Percentiles rank a stretch among this genome's conserved stretches.
phyloP scores from a whole-genome alignment of 2,797 vertebrate species.

The Diplodus sargus region DNA sequence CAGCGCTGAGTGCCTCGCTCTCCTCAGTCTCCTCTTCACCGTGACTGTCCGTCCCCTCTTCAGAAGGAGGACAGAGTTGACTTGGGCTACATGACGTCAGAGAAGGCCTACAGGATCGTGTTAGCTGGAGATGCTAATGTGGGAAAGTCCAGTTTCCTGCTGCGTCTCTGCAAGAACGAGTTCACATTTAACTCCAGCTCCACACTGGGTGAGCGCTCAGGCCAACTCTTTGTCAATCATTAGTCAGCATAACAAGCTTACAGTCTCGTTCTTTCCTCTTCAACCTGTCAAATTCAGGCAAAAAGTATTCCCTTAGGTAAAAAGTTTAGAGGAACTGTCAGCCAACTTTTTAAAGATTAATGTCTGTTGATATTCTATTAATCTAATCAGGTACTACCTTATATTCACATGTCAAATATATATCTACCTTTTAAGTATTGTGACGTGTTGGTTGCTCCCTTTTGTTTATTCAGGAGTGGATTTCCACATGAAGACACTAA shows the following conservation, averaged over 20 bases:
- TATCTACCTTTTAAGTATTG: not conserved
- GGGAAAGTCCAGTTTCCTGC: conserved; percentile 97
- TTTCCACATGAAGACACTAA: conserved; percentile 96
- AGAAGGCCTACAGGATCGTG: conserved; percentile 94
- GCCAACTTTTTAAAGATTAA: not conserved
- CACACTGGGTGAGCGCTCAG: conserved; percentile 89
- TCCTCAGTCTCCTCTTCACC: not conserved
- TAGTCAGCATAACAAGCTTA: not conserved
- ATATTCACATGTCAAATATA: not conserved
- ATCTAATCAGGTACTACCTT: not conserved
- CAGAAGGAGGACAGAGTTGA: conserved; percentile 81
- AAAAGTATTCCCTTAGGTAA: not conserved
- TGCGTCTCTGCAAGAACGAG: conserved; percentile 97
- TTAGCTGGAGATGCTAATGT: conserved; percentile 95
- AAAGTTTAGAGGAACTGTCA: not conserved
- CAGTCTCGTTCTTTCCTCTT: not conserved
- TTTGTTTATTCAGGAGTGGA: conserved; percentile 89
- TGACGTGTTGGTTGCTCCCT: not conserved
- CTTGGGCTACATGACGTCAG: conserved; percentile 82
- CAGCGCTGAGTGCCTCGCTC: not conserved
- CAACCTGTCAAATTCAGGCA: not conserved
- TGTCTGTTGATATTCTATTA: not conserved
- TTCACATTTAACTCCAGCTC: conserved; percentile 90
- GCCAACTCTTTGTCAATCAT: not conserved
- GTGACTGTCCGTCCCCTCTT: not conserved